Evolutionary conservation across 1,140 invertebrate genomes (phyloP).

Genomic region (Dolichoris vasculosae): DNA sequence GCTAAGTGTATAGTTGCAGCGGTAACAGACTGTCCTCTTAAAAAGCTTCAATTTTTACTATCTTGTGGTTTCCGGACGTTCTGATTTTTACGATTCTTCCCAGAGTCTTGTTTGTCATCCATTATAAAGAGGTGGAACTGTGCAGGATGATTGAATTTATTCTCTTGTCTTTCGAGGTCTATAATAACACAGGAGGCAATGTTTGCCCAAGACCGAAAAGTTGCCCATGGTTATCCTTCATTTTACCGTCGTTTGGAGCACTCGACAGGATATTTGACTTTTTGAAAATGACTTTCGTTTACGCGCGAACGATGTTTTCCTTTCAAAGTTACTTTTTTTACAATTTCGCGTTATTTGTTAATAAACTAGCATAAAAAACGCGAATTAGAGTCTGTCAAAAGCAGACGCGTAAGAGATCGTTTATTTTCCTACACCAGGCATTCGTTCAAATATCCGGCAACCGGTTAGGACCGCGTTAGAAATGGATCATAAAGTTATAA

Average conservation of each 20-base stretch:
- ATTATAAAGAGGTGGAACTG: constrained; percentile 5
- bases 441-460: not conserved
- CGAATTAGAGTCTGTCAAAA: too few relatives aligned
- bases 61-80: constrained; percentile 44
- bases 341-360: not conserved
- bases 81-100: constrained; percentile 45
- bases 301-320: not conserved
- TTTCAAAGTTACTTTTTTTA: not conserved
- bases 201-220: constrained; percentile 49
- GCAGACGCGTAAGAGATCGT: not conserved
- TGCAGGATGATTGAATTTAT: constrained; percentile 28
- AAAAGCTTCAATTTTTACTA: constrained; percentile 33
- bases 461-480: not conserved
- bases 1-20: not conserved
- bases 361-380: too few relatives aligned
- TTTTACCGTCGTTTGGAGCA: constrained; percentile 3
- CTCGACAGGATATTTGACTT: constrained; percentile 29
- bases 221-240: constrained; percentile 21
- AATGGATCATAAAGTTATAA: not conserved
- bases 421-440: not conserved
- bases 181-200: constrained; percentile 38
- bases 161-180: constrained; percentile 34
- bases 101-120: constrained; percentile 52
- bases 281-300: constrained; percentile 23
- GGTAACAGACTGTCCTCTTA: not conserved